A percentile compares a stretch with the other conserved stretches of the same genome.
phyloP scores from a whole-genome alignment of 2,113 vertebrate species.

The Sclerurus mexicanus region DNA sequence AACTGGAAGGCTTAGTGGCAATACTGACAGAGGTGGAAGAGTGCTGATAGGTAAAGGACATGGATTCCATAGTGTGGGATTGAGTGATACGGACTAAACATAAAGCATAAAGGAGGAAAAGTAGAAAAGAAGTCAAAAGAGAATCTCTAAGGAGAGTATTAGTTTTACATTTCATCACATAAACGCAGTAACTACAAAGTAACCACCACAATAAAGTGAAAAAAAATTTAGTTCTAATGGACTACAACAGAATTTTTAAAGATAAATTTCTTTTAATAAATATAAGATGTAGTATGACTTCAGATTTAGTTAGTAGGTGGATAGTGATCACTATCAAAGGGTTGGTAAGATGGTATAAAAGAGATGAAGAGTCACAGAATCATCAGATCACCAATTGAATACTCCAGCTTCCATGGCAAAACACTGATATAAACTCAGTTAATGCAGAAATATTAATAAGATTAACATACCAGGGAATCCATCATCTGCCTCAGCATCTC shows the following conservation, averaged over 20 bases:
- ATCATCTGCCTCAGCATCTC: conserved; percentile 90
- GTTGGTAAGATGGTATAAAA: not conserved
- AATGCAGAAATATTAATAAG: not conserved
- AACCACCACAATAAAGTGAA: not conserved
- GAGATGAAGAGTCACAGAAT: not conserved
- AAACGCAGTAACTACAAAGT: not conserved
- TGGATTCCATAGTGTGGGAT: conserved; percentile 90
- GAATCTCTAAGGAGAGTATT: conserved; percentile 32
- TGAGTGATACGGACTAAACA: conserved; percentile 91
- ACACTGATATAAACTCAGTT: not conserved
- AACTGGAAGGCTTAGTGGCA: conserved; percentile 86
- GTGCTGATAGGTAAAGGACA: conserved; percentile 96
- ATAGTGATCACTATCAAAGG: not conserved
- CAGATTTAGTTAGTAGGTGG: not conserved
- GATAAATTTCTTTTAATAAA: not conserved
- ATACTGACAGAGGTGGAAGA: conserved; percentile 92
- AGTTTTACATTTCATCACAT: conserved; percentile 14
- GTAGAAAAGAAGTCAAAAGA: conserved; percentile 59
- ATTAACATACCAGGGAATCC: conserved; percentile 82
- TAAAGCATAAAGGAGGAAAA: conserved; percentile 58
- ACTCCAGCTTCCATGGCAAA: not conserved
- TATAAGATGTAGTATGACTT: not conserved
- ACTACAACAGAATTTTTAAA: not conserved
- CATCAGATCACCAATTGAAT: not conserved
- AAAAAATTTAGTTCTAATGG: not conserved